Evolutionary conservation across 2,113 vertebrate species (phyloP), one percentile per base, ranked within the genome.

Genomic region (Pyxicephalus adspersus): DNA sequence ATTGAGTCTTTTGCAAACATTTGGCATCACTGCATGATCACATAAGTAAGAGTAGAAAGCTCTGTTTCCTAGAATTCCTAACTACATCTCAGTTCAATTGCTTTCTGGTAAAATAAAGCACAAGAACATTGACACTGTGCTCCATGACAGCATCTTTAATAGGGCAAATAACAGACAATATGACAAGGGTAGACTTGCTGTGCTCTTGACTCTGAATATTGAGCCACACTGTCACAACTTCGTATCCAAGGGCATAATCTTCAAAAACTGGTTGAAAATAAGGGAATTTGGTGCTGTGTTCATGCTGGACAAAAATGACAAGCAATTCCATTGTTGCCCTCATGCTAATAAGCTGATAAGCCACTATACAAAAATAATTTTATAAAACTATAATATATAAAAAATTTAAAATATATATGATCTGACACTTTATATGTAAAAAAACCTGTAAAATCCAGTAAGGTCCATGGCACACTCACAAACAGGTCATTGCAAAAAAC

Each of bases 201-300:
- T 78, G 76, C 64, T 78, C 51, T 78, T 78, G 64, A 78, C 63
- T 77, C 45, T 55, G 61, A 66, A 68, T 38, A 50, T 58, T 65
- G 76, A 22, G 22, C 76, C 50, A 68, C 64, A 67, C 52, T 67
- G 64, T 68, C 54, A 66, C 61, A 68, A 64, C 64, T 78, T 68
- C 63, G 54, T 8, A 31, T 78, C 76, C 63, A 29, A 58, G 55
- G 29, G 67, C 76, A 66, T 77, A 67, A 68, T 67, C 76, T 78
- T 68, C 52, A 67, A 58, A 78, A 25, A 29, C 22, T 45, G 22
- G n/a, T 6, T 65, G 76, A 31, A 50, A 66, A 8, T 17, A 77
- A 51, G 19, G 45, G 22, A 55, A 20, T 73, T 20, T 31, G 9
- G 26, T 73, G 11, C 38, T 2, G 9, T 45, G 38, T 45, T 45